Evolutionary conservation across 2,797 vertebrate genomes (phyloP).

Genomic region (Lepus oiostolus): DNA sequence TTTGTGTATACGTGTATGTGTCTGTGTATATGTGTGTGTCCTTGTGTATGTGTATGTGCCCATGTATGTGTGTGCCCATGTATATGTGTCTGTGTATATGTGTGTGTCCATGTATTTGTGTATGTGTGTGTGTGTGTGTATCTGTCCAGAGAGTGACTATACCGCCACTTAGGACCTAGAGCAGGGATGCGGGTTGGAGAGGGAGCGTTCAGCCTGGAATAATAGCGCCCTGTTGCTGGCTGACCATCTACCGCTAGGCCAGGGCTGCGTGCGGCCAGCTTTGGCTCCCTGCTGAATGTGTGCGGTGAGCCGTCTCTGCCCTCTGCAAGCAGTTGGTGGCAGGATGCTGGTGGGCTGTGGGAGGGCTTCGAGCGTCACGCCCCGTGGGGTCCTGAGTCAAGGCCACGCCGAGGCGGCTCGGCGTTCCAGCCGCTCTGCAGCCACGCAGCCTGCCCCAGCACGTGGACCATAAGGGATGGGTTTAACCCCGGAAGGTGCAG

Average conservation of each 20-base stretch:
- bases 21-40: no score
- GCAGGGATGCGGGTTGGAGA: not conserved
- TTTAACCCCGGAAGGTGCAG: not conserved
- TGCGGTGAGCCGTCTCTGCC: not conserved
- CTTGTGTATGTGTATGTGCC: no score
- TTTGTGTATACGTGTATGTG: no score
- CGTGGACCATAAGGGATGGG: not conserved
- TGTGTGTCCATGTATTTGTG: not conserved
- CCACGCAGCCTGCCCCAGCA: not conserved
- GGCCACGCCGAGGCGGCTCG: not conserved
- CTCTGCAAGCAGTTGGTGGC: no score
- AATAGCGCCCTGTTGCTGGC: not conserved
- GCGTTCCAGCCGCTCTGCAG: not conserved
- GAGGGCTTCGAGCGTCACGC: not conserved
- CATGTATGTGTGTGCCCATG: fast-evolving
- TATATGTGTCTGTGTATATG: fast-evolving
- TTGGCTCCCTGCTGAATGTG: slow-evolving; percentile 3
- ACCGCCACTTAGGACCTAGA: slow-evolving; percentile 4
- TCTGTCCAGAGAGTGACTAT: not conserved
- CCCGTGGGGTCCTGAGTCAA: not conserved
- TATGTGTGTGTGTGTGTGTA: not conserved
- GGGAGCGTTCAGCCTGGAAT: not conserved
- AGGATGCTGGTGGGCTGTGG: not conserved
- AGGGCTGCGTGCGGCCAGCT: not conserved
- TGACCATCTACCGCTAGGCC: not conserved